Percentiles rank a stretch among this genome's conserved stretches.
Evolutionary conservation across 2,113 vertebrate species (phyloP).

Genomic region (Otocyon megalotis): DNA sequence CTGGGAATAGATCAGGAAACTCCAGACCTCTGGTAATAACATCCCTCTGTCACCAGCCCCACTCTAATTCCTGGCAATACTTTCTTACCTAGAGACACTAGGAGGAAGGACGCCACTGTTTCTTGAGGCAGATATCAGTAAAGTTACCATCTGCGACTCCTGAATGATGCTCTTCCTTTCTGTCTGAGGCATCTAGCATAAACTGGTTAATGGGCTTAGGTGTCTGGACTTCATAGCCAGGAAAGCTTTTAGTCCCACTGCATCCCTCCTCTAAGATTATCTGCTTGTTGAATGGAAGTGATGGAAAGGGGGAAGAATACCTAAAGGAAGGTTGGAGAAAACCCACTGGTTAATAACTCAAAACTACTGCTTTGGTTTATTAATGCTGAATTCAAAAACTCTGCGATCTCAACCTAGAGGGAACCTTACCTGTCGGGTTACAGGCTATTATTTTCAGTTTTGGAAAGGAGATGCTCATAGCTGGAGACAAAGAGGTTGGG

Average conservation of each 20-base stretch:
- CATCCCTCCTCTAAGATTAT: not conserved
- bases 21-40: not conserved
- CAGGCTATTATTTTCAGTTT: slow-evolving; percentile 3
- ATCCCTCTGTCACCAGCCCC: not conserved
- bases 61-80: not conserved
- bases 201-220: not conserved
- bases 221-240: not conserved
- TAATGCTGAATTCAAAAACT: not conserved
- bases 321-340: not conserved
- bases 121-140: not conserved
- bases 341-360: not conserved
- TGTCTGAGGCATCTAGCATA: not conserved
- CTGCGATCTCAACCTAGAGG: not conserved
- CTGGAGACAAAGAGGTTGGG: slow-evolving; percentile 10
- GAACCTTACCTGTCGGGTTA: not conserved
- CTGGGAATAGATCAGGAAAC: not conserved
- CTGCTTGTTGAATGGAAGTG: not conserved
- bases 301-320: not conserved
- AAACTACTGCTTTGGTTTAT: not conserved
- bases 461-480: slow-evolving; percentile 20
- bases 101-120: not conserved
- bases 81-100: not conserved
- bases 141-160: not conserved
- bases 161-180: not conserved
- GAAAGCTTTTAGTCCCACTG: not conserved